Conservation (phyloP, 1,140 invertebrate genomes). For the Bombus breviceps region DNA sequence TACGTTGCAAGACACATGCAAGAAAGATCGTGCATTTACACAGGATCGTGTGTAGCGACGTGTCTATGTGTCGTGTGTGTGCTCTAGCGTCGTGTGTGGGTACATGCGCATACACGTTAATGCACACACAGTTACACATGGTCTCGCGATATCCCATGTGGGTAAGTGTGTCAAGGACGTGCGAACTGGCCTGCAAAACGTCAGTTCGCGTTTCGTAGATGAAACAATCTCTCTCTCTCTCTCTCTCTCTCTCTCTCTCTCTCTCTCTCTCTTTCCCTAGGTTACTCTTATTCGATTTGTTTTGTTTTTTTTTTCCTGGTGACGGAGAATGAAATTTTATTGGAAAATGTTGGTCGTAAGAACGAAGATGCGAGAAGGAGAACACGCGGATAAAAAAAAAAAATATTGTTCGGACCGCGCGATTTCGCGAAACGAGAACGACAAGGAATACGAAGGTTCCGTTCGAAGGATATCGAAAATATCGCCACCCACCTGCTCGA, state of each 20-base stretch:
- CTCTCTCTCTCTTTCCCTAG: background rate
- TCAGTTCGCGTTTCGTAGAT: conserved; percentile 73
- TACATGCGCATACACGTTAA: conserved; percentile 38
- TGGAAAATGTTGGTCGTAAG: background rate
- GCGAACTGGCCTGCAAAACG: conserved; percentile 81
- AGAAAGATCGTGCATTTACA: background rate
- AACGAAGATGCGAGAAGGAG: background rate
- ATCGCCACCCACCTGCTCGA: conserved; percentile 5
- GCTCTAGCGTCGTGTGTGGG: background rate
- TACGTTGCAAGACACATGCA: conserved; percentile 6
- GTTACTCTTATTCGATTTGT: too few species aligned
- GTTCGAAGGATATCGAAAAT: conserved; percentile 5
- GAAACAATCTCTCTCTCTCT: conserved; percentile 44
- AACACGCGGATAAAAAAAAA: background rate
- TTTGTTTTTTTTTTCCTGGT: background rate
- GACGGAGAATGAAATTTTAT: background rate
- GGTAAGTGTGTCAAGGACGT: conserved; percentile 82
- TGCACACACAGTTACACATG: conserved; percentile 48
- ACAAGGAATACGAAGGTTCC: background rate
- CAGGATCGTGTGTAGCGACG: background rate
- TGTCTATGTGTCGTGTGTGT: background rate
- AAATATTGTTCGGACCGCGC: background rate
- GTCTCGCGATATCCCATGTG: conserved; percentile 72
- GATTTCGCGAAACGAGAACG: background rate
- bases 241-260: background rate